Evolutionary conservation across 2,797 vertebrate genomes (phyloP), one percentile per base, ranked within the genome.

Genomic region (Microhierax caerulescens): DNA sequence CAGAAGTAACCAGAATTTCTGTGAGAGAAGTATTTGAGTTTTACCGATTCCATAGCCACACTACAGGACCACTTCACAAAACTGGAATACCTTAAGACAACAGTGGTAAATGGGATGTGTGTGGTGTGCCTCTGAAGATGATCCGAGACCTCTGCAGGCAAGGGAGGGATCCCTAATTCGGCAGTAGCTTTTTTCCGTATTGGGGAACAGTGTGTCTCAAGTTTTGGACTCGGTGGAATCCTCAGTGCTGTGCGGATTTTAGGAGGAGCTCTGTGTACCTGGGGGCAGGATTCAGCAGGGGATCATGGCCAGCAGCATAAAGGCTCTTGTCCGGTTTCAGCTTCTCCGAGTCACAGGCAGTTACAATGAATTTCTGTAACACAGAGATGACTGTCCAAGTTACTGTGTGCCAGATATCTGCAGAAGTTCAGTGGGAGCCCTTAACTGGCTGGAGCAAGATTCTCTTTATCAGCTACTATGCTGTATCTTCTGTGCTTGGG

Each of bases 161-260:
- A 60, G 56, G 36, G 23, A 17, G 37, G 45, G n/a, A 36, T 68
- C 37, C 18, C 32, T 53, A 7, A 61, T 57, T 86, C 0, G 1
- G 28, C 24, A n/a, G 22, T 53, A 41, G 16, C 34, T 93, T 60
- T 10, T 48, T 80, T 80, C 21, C 81, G 0, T 34, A 5, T 4
- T 25, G 24, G 21, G 18, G n/a, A 77, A 5, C 12, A 65, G 7
- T 0, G 1, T 27, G 22, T 57, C 28, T 61, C 12, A 8, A 3
- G 36, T 43, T 82, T 8, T 70, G 47, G 51, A 43, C 72, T 86
- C 9, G 0, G 1, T 13, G 43, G 41, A 74, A 16, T 63, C 11
- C 28, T 14, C 17, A 36, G 0, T 36, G 22, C 32, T 70, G 9
- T 80, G 32, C 23, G 14, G n/a, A 27, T 85, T 73, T 91, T 34